A percentile compares a stretch with the other conserved stretches of the same genome.
Conservation (phyloP, 2,888 invertebrate genomes). For the Ceraclea dissimilis region DNA sequence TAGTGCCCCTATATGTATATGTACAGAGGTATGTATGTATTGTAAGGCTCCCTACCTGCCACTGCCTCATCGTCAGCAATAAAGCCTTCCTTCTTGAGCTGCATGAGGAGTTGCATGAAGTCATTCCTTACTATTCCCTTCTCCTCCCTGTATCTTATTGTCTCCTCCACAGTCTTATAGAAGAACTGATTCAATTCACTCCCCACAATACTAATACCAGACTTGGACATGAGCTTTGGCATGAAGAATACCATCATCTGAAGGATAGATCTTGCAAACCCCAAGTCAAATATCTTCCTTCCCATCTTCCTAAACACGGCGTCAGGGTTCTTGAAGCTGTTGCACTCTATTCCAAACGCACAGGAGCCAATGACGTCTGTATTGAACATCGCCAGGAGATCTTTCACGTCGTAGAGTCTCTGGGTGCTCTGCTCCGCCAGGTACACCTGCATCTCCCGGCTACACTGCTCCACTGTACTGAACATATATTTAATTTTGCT, state of each 20-base stretch:
- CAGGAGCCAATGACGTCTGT: constrained; percentile 44
- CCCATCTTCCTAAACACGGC: constrained; percentile 32
- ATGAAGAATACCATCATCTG: constrained; percentile 6
- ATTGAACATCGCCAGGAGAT: constrained; percentile 38
- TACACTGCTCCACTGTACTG: constrained; percentile 39
- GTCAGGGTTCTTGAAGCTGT: constrained; percentile 36
- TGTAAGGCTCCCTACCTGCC: too few relatives aligned
- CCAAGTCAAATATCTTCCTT: constrained; percentile 1
- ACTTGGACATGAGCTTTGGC: constrained; percentile 5
- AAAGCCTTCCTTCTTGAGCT: constrained; percentile 39
- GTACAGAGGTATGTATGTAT: too few relatives aligned
- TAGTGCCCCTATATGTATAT: too few relatives aligned
- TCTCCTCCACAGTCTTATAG: constrained; percentile 37
- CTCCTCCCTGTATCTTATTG: constrained; percentile 36
- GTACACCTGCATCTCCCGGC: constrained; percentile 34
- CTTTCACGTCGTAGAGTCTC: constrained; percentile 34
- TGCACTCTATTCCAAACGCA: constrained; percentile 43
- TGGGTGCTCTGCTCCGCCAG: constrained; percentile 19
- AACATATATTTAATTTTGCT: constrained; percentile 54
- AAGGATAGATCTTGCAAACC: background rate
- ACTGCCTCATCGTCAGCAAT: too few relatives aligned
- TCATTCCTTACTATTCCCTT: constrained; percentile 41
- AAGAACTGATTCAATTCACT: constrained; percentile 33
- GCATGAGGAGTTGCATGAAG: constrained; percentile 48
- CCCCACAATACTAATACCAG: background rate